These are phyloP conservation scores for Danaus melanippus DNA, from an alignment of 1,140 invertebrate species.

Conservation along the genomic window DNA sequence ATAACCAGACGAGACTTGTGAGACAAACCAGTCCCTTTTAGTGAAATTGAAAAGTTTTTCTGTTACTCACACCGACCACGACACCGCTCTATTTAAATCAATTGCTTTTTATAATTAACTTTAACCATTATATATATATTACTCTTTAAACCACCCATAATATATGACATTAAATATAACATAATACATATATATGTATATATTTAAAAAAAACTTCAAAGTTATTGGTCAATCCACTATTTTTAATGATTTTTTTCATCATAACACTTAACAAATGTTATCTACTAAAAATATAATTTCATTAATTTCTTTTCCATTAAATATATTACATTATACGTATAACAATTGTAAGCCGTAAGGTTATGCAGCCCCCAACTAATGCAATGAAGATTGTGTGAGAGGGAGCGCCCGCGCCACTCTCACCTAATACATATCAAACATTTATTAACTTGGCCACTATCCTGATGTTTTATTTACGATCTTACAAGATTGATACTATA, in stretches of 20 bases:
- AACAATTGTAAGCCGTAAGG: conserved; percentile 27
- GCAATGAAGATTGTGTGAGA: conserved; percentile 46
- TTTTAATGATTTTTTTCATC: too few species aligned
- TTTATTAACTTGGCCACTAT: conserved; percentile 64
- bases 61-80: conserved; percentile 65
- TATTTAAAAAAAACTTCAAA: conserved; percentile 32
- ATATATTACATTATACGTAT: conserved; percentile 32
- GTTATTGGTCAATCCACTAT: too few species aligned
- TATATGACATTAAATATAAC: too few species aligned
- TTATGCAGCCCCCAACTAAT: conserved; percentile 60
- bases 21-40: conserved; percentile 74
- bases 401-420: conserved; percentile 56
- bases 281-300: conserved; percentile 12
- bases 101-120: conserved; percentile 72
- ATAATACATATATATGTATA: conserved; percentile 46
- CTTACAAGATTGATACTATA: conserved; percentile 58
- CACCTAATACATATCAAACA: conserved; percentile 70
- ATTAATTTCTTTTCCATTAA: conserved; percentile 30
- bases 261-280: too few species aligned
- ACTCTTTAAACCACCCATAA: conserved; percentile 57
- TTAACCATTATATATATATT: conserved; percentile 64
- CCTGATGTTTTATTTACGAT: conserved; percentile 66
- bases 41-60: conserved; percentile 74
- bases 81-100: conserved; percentile 68
- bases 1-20: conserved; percentile 72